These are phyloP conservation scores for Helicorthomorpha holstii DNA, from an alignment of 1,140 invertebrate genomes.

Conservation along the genomic window DNA sequence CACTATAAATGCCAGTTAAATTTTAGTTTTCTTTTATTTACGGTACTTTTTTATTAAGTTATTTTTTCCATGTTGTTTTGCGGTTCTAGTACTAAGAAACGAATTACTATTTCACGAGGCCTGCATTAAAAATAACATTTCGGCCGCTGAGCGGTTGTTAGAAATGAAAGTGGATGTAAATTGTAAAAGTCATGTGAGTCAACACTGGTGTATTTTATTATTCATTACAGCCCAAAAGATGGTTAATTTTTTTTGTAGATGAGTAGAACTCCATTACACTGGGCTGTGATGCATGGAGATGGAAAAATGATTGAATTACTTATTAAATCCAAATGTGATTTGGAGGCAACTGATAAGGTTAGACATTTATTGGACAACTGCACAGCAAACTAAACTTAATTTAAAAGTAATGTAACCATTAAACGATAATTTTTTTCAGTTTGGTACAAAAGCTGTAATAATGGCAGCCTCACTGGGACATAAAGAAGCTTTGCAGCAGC, in stretches of 20 bases:
- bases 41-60: too few relatives aligned
- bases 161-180: conserved; percentile 22
- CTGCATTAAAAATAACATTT: conserved; percentile 24
- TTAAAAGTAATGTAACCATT: not conserved
- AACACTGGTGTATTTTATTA: too few relatives aligned
- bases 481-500: conserved; percentile 45
- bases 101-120: conserved; percentile 26
- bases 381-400: not conserved
- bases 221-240: not conserved
- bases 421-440: conserved; percentile 37
- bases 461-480: conserved; percentile 71
- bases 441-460: conserved; percentile 58
- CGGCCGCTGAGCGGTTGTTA: conserved; percentile 18
- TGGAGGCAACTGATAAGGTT: conserved; percentile 58
- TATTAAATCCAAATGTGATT: conserved; percentile 44
- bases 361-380: conserved; percentile 11
- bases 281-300: conserved; percentile 52
- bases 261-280: conserved; percentile 53
- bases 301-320: conserved; percentile 34
- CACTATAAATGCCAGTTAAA: too few relatives aligned
- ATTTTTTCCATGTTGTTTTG: too few relatives aligned
- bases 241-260: conserved; percentile 34
- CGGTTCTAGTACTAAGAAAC: conserved; percentile 21
- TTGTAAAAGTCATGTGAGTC: conserved; percentile 24
- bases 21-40: too few relatives aligned